phyloP scores from a whole-genome alignment of 2,113 vertebrate species.

The Raphicerus campestris region DNA sequence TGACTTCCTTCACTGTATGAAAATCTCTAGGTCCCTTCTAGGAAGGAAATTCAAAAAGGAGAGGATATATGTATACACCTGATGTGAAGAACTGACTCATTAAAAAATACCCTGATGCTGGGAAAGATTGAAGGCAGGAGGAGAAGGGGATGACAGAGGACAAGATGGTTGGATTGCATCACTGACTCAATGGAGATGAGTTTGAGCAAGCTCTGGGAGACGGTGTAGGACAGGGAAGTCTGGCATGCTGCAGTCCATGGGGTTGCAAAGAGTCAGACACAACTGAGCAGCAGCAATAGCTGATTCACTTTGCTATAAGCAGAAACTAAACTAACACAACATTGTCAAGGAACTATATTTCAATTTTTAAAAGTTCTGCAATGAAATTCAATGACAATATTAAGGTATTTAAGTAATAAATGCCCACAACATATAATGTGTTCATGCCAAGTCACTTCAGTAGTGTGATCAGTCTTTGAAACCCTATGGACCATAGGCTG shows the following conservation, averaged over 20 bases:
- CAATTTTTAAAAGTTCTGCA: neutral
- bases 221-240: neutral
- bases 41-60: neutral
- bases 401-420: neutral
- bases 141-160: neutral
- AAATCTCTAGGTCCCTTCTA: neutral
- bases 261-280: neutral
- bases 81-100: neutral
- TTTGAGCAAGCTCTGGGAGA: neutral
- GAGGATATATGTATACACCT: neutral
- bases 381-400: neutral
- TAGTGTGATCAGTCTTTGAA: neutral
- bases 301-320: neutral
- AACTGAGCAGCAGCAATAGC: neutral
- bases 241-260: neutral
- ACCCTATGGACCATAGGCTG: neutral
- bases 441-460: neutral
- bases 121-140: neutral
- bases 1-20: neutral
- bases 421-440: neutral
- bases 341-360: neutral
- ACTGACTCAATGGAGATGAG: neutral
- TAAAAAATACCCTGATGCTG: neutral
- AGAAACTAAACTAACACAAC: neutral
- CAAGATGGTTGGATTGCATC: neutral